Percentiles rank a stretch among this genome's conserved stretches.
Conservation (phyloP, 2,113 vertebrate genomes). For the Leptodactylus fuscus region DNA sequence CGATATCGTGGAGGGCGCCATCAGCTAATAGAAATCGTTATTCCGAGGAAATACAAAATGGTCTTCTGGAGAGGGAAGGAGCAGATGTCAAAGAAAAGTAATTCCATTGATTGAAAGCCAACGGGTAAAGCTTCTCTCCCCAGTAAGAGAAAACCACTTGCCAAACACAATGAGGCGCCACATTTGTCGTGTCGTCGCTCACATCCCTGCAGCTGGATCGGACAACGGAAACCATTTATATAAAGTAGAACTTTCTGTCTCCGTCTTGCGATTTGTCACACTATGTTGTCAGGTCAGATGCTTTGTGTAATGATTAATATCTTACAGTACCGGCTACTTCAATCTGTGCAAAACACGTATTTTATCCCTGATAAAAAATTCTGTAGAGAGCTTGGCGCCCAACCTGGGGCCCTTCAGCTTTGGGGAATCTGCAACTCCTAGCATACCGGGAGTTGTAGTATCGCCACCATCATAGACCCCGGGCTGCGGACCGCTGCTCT, state of each 20-base stretch:
- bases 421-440: background rate
- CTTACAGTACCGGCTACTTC: constrained; percentile 64
- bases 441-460: background rate
- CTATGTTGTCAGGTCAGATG: constrained; percentile 46
- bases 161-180: constrained; percentile 53
- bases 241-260: constrained; percentile 46
- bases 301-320: constrained; percentile 60
- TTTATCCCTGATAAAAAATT: constrained; percentile 64
- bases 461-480: background rate
- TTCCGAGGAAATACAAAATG: constrained; percentile 39
- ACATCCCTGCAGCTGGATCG: constrained; percentile 56
- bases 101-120: constrained; percentile 55
- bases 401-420: too few relatives aligned
- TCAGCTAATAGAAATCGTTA: constrained; percentile 41
- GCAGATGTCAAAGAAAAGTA: constrained; percentile 52
- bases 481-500: background rate
- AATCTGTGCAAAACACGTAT: constrained; percentile 68
- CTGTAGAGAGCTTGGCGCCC: background rate
- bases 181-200: constrained; percentile 46
- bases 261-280: constrained; percentile 43
- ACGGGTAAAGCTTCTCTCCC: constrained; percentile 1
- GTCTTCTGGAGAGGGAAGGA: constrained; percentile 30
- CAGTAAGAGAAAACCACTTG: constrained; percentile 58
- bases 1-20: constrained; percentile 18
- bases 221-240: constrained; percentile 39